Percentiles rank a stretch among this genome's conserved stretches.
Evolutionary conservation across 2,113 vertebrate genomes (phyloP).

Genomic region (Heterocephalus glaber): DNA sequence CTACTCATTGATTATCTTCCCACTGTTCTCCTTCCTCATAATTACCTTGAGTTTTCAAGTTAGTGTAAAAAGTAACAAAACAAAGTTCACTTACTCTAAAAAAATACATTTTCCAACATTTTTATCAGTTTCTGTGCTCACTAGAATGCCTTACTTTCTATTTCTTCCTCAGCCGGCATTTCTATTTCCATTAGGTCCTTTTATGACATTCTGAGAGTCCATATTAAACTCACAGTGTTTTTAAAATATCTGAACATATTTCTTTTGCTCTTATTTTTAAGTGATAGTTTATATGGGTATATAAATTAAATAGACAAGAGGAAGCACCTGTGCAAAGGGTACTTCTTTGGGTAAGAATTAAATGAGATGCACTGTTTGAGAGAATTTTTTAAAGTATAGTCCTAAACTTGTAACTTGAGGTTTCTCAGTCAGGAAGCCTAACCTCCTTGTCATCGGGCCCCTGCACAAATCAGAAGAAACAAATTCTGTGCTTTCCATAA

Average conservation of each 20-base stretch:
- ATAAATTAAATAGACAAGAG: background rate
- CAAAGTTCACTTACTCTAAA: background rate
- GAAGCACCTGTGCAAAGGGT: background rate
- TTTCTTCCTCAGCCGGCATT: background rate
- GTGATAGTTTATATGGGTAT: constrained; percentile 28
- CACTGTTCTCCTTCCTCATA: background rate
- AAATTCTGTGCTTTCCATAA: background rate
- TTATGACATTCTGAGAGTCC: background rate
- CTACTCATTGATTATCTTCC: background rate
- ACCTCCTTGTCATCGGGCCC: background rate
- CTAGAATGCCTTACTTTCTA: background rate
- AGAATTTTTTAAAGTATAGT: background rate
- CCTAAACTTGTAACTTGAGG: background rate
- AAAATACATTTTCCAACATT: background rate
- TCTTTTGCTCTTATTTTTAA: background rate
- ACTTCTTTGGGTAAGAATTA: background rate
- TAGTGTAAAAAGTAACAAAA: background rate
- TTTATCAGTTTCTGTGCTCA: background rate
- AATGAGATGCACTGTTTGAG: background rate
- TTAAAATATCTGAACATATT: background rate
- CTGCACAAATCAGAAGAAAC: background rate
- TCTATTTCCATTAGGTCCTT: background rate
- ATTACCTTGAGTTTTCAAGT: background rate
- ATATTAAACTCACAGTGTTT: background rate
- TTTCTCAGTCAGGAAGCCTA: background rate